Percentiles rank a stretch among this genome's conserved stretches.
Evolutionary conservation across 2,113 vertebrate species (phyloP).

Genomic region (Oreochromis niloticus): DNA sequence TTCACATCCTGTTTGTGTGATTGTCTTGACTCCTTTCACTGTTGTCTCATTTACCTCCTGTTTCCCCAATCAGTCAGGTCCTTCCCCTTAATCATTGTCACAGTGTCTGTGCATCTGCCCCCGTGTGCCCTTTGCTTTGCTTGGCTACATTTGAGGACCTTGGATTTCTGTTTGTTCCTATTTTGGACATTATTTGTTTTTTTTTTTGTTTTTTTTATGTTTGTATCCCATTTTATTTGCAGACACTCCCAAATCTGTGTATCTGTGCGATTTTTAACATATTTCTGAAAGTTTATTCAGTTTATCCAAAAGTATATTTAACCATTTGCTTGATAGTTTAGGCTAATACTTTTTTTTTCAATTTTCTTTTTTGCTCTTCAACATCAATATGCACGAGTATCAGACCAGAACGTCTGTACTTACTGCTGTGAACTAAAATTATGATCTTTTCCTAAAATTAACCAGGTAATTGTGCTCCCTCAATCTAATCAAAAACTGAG

Average conservation of each 20-base stretch:
- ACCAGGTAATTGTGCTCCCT: not conserved
- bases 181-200: not conserved
- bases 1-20: not conserved
- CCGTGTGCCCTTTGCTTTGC: not conserved
- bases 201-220: not conserved
- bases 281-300: not conserved
- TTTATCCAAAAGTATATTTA: not conserved
- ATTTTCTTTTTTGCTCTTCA: not conserved
- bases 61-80: not conserved
- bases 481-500: not conserved
- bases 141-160: not conserved
- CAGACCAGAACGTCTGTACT: not conserved
- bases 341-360: not conserved
- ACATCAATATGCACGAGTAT: not conserved
- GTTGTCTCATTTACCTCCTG: not conserved
- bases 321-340: not conserved
- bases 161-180: not conserved
- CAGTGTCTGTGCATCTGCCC: not conserved
- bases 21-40: not conserved
- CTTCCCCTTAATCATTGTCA: not conserved
- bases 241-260: not conserved
- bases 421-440: not conserved
- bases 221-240: not conserved
- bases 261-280: not conserved
- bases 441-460: not conserved